Evolutionary conservation across 2,888 invertebrate species (phyloP).

Genomic region (Mycalesis mineus): DNA sequence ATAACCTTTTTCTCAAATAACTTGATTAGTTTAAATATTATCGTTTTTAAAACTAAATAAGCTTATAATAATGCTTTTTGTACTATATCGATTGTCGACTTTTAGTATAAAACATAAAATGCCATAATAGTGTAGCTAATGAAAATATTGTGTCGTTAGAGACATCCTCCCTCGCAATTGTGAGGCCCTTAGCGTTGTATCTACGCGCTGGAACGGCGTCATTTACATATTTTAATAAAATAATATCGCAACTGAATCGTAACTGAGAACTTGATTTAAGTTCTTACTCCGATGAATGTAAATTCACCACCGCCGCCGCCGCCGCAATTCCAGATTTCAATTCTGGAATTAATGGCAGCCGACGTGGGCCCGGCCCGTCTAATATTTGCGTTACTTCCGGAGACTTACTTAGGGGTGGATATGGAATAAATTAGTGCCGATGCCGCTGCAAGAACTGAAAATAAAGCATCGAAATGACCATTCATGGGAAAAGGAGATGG

Average conservation of each 20-base stretch:
- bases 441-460: constrained; percentile 29
- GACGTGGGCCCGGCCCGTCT: constrained; percentile 70
- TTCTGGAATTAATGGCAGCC: constrained; percentile 76
- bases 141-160: constrained; percentile 72
- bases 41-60: no score
- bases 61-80: no score
- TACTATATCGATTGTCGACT: constrained; percentile 14
- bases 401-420: constrained; percentile 67
- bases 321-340: constrained; percentile 77
- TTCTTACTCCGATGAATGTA: constrained; percentile 79
- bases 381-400: constrained; percentile 77
- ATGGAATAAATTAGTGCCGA: constrained; percentile 72
- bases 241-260: constrained; percentile 78
- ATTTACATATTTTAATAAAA: constrained; percentile 79
- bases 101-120: constrained; percentile 14
- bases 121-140: constrained; percentile 59
- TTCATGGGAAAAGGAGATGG: neutral
- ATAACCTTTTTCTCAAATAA: no score
- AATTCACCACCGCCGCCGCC: constrained; percentile 71
- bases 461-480: constrained; percentile 27
- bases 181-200: constrained; percentile 67
- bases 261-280: constrained; percentile 79
- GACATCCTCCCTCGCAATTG: constrained; percentile 67
- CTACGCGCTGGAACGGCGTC: constrained; percentile 64
- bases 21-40: no score